Percentiles rank a stretch among this genome's conserved stretches.
These are phyloP conservation scores for Diarsia dahlii DNA, from an alignment of 2,888 invertebrate genomes.

Conservation along the genomic window DNA sequence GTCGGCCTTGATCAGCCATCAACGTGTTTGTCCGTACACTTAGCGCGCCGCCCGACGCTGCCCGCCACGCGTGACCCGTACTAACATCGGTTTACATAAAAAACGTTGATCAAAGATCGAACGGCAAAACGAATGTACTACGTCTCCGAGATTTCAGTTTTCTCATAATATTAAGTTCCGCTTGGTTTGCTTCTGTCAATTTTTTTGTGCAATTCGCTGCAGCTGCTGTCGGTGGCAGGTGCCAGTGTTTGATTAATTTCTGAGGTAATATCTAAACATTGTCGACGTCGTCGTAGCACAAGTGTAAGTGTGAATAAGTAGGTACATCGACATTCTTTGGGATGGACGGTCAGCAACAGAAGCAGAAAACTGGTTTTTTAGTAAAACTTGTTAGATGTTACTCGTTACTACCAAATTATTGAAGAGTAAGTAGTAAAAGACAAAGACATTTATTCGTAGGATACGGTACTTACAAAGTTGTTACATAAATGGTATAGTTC, in stretches of 20 bases:
- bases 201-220: background rate
- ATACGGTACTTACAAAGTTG: too few relatives aligned
- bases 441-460: too few relatives aligned
- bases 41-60: background rate
- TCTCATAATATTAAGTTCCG: background rate
- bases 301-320: constrained; percentile 5
- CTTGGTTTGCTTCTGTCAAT: background rate
- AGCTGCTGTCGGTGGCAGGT: background rate
- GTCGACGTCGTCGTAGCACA: constrained; percentile 2
- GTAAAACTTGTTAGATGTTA: too few relatives aligned
- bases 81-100: constrained; percentile 28
- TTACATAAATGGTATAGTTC: too few relatives aligned
- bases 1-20: constrained; percentile 54
- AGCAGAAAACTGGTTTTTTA: too few relatives aligned
- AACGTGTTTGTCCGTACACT: constrained; percentile 28
- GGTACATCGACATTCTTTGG: constrained; percentile 11
- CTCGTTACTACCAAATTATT: too few relatives aligned
- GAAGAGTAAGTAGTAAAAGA: too few relatives aligned
- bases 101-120: constrained; percentile 38
- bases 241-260: background rate
- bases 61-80: background rate
- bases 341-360: background rate
- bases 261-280: background rate
- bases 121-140: constrained; percentile 1
- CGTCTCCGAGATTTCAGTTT: background rate